These are phyloP conservation scores for Montipora foliosa DNA, from an alignment of 64 coral and sea anemone species.

Conservation along the genomic window DNA sequence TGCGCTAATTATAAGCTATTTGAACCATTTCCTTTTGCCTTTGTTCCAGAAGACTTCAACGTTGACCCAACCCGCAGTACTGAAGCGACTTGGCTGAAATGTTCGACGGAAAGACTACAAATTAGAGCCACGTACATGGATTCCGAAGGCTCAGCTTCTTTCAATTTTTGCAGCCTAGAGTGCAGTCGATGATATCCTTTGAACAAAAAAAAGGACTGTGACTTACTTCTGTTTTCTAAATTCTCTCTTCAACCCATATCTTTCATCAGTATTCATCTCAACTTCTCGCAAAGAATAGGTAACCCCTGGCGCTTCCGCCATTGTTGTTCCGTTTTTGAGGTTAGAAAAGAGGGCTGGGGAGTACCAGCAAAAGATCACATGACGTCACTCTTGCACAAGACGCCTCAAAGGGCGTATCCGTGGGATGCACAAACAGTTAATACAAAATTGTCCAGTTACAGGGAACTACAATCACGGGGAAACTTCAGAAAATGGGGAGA, in stretches of 20 bases:
- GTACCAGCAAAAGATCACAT: neutral
- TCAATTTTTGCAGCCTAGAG: neutral
- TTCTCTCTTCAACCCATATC: constrained; percentile 49
- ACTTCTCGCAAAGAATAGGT: constrained; percentile 30
- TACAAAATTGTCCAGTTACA: no score
- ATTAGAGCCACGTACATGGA: no score
- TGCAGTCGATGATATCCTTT: neutral
- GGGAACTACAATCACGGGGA: no score
- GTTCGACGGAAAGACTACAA: no score
- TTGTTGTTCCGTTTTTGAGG: constrained; percentile 36
- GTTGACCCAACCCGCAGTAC: neutral
- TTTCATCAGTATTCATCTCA: constrained; percentile 20
- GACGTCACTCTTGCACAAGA: constrained; percentile 23
- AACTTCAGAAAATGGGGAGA: no score
- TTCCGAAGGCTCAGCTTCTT: neutral
- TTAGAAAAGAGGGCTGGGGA: neutral
- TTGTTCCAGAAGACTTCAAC: no score
- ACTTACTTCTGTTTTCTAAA: constrained; percentile 56
- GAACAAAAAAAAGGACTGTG: neutral
- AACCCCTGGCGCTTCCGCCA: constrained; percentile 45
- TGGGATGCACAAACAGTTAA: no score
- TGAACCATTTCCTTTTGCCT: no score
- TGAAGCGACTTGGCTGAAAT: neutral
- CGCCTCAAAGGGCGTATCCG: no score
- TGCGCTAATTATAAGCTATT: neutral